Conservation (phyloP, 2,797 vertebrate genomes). For the Rhabdophis nuchalis region DNA sequence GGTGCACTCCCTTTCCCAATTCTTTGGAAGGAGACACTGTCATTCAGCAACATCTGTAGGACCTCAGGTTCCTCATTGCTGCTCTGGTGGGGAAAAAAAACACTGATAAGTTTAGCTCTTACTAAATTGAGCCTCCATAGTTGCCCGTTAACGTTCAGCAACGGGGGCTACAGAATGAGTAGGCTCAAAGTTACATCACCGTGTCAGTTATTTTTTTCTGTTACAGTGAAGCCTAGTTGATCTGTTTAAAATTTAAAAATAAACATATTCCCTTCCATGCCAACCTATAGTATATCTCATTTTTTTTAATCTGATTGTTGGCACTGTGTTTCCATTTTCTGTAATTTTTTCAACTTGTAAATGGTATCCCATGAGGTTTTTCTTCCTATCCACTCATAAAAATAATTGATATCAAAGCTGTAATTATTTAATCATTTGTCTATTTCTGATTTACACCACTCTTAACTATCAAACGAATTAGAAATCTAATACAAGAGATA, state of each 20-base stretch:
- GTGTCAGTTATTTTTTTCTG: neutral
- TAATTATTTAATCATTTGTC: neutral
- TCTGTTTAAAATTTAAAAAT: neutral
- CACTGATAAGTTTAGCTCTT: neutral
- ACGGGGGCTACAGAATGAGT: neutral
- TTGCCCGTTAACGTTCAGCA: neutral
- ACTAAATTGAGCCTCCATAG: accelerated
- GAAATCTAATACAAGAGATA: neutral
- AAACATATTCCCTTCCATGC: neutral
- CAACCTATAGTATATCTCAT: neutral
- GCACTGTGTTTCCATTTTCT: neutral
- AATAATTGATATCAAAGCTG: neutral
- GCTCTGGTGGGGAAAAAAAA: slow-evolving; percentile 3
- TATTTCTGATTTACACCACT: neutral
- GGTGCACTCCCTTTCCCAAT: neutral
- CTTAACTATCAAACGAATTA: neutral
- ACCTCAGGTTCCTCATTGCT: neutral
- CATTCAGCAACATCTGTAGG: too few relatives aligned
- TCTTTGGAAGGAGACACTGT: neutral
- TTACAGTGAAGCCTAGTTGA: neutral
- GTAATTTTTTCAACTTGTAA: neutral
- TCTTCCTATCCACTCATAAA: neutral
- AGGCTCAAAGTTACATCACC: neutral
- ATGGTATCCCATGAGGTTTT: neutral
- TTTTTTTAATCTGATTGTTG: neutral